phyloP scores from a whole-genome alignment of 2,113 vertebrate species.

The Orthonyx spaldingii region DNA sequence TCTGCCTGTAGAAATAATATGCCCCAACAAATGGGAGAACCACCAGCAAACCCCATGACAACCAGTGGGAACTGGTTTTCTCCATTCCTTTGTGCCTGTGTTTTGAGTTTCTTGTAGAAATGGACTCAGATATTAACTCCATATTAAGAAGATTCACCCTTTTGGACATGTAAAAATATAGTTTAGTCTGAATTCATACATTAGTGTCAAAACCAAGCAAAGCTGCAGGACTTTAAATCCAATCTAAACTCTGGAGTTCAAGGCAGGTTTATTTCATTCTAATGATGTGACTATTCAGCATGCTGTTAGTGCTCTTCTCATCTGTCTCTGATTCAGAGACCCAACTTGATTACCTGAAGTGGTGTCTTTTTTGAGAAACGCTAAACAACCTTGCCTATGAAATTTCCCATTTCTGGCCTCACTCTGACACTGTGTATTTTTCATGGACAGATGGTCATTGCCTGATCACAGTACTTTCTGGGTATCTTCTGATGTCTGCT shows the following conservation, averaged over 20 bases:
- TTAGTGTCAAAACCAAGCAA: neutral
- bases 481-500: neutral
- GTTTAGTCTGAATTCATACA: neutral
- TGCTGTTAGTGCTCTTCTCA: neutral
- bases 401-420: neutral
- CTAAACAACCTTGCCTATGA: neutral
- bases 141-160: neutral
- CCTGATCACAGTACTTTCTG: neutral
- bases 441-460: neutral
- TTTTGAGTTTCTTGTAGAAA: neutral
- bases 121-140: accelerated
- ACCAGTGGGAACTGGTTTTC: neutral
- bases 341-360: neutral
- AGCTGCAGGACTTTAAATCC: neutral
- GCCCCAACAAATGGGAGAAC: neutral
- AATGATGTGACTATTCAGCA: neutral
- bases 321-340: neutral
- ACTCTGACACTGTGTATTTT: neutral
- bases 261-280: neutral
- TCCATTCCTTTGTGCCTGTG: neutral
- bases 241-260: neutral
- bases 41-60: neutral
- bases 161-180: neutral
- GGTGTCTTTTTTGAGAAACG: neutral
- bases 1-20: neutral